phyloP scores from a whole-genome alignment of 2,113 vertebrate genomes.

The Oryctolagus cuniculus region mOryCun1.1 NC_091451.1:24206501-24207000 shows the following conservation, averaged over 20 bases:
- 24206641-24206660: background rate
- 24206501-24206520: background rate
- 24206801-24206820: background rate
- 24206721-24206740: background rate
- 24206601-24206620: background rate
- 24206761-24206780: background rate
- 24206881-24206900: background rate
- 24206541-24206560: background rate
- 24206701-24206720: background rate
- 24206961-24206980: background rate
- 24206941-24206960: background rate
- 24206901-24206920: background rate
- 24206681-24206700: background rate
- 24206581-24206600: background rate
- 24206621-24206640: background rate
- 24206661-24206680: background rate
- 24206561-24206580: background rate
- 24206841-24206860: background rate
- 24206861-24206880: conserved; percentile 2
- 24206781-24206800: background rate
- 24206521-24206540: background rate
- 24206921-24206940: background rate
- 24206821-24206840: background rate
- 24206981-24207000: background rate
- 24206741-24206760: background rate